Evolutionary conservation across 2,888 invertebrate genomes (phyloP), one percentile per base, ranked within the genome.

Genomic region (Tuberolachnus salignus): DNA sequence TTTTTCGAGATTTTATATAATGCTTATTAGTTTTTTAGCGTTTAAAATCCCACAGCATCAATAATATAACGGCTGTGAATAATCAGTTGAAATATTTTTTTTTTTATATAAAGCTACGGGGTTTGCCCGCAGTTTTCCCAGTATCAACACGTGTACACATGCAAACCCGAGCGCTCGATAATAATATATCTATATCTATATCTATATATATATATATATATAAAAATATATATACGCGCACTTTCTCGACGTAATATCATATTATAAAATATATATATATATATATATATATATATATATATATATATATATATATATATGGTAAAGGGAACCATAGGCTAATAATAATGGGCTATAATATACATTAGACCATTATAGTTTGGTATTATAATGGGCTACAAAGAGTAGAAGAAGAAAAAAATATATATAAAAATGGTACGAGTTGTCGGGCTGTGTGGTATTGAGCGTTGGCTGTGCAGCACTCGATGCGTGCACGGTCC

Each of bases 381-480:
- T 57, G 69, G 66, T 78, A 78, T 78, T 78, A 69, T 78, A 78
- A 78, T 78, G 42, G 78, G 78, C 69, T 78, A 78, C 59, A 78
- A 69, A 78, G 59, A 78, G 78, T 69, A 42, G 69, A 34, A 34
- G 34, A 55, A 66, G 46, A 64, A 64, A 49, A 72, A 59, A 66
- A 49, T 21, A 66, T 19, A 72, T 63, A 34, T 34, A 34, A 34
- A 34, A 78, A 78, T 57, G 69, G 67, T 78, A 78, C 69, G 67
- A 78, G 69, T 78, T 78, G 78, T 78, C 69, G 78, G 69, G 78
- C 61, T 78, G 69, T 78, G 75, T 78, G 78, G 78, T 78, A 78
- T 78, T 78, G 78, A 78, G 66, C 66, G 66, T 23, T 49, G n/a
- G 66, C 49, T 4, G 34, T 34, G 34, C 34, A 34, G 61, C 69